Evolutionary conservation across 2,113 vertebrate genomes (phyloP).

Genomic region (Cryptoleucopteryx plumbea): DNA sequence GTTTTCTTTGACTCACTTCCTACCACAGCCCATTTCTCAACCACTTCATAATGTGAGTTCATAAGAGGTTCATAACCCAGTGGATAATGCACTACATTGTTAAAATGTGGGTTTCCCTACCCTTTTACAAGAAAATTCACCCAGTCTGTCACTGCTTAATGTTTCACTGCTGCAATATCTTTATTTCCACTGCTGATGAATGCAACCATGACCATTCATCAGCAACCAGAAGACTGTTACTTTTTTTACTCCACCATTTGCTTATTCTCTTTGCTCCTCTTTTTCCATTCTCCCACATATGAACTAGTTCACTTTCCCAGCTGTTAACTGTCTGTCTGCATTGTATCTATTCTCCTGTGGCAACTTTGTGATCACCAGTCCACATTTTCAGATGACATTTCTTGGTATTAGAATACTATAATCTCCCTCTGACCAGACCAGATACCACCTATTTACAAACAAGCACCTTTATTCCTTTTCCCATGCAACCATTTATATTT

Average conservation of each 20-base stretch:
- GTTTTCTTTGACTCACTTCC: background rate
- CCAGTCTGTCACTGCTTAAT: background rate
- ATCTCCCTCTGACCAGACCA: background rate
- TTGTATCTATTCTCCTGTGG: background rate
- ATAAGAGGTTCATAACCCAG: constrained; percentile 1
- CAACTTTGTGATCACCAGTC: background rate
- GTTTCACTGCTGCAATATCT: background rate
- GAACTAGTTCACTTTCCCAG: background rate
- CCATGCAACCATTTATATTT: background rate
- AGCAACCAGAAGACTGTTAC: background rate
- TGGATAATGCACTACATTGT: background rate
- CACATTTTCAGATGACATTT: background rate
- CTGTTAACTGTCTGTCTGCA: background rate
- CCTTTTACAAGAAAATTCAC: background rate
- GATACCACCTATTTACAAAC: background rate
- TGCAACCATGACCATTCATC: background rate
- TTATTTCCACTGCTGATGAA: background rate
- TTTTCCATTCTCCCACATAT: background rate
- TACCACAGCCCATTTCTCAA: background rate
- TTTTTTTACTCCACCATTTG: background rate
- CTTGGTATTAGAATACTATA: background rate
- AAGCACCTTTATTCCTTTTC: background rate
- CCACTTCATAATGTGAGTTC: background rate
- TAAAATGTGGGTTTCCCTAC: background rate
- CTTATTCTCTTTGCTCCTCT: background rate